phyloP scores from a whole-genome alignment of 1,140 invertebrate species.

The Drosophila pectinifera region DNA sequence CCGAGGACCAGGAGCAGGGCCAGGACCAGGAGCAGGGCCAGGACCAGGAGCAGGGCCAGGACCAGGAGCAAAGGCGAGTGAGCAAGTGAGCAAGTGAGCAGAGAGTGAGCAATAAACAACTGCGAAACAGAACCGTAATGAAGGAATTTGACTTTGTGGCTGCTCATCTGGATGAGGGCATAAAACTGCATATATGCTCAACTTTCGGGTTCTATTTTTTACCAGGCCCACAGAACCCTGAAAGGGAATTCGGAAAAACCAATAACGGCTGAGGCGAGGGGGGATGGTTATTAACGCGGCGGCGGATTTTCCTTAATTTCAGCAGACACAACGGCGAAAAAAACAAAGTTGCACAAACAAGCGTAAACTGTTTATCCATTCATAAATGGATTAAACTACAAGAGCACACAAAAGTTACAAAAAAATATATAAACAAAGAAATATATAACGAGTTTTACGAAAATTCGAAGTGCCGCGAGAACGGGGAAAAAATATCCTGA shows the following conservation, averaged over 20 bases:
- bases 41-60: not conserved
- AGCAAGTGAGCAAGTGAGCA: not conserved
- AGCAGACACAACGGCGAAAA: not conserved
- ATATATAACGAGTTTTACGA: not conserved
- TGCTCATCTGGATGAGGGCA: conserved; percentile 19
- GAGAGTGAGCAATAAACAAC: conserved; percentile 25
- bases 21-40: not conserved
- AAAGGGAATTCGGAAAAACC: conserved; percentile 10
- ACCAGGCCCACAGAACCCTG: no score
- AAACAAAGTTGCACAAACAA: conserved; percentile 2
- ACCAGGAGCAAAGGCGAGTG: not conserved
- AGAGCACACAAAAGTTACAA: not conserved
- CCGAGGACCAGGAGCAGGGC: not conserved
- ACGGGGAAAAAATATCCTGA: not conserved
- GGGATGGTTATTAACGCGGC: not conserved
- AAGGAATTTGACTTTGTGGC: conserved; percentile 38
- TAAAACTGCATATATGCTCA: conserved; percentile 2
- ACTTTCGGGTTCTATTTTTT: not conserved
- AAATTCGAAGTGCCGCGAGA: not conserved
- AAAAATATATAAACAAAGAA: not conserved
- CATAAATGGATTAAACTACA: conserved; percentile 19
- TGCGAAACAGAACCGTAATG: conserved; percentile 33
- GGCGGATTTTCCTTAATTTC: conserved; percentile 7
- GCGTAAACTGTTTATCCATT: conserved; percentile 17
- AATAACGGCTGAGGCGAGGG: no score